Evolutionary conservation across 2,888 invertebrate species (phyloP), one percentile per base, ranked within the genome.

Genomic region (Stenurella melanura): DNA sequence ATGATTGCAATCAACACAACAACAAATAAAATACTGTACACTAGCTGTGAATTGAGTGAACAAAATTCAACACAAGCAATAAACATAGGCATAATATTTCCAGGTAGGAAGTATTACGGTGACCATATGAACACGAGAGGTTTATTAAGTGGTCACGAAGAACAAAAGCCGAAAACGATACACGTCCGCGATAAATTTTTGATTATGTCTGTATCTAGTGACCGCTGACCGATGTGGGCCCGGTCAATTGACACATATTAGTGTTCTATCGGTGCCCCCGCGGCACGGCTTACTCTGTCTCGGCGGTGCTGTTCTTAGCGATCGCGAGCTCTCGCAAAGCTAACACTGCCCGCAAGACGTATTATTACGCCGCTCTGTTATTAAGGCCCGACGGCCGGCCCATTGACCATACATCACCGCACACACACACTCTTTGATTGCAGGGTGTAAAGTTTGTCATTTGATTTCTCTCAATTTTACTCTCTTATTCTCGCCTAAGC

Each of bases 351-450:
- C 86, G 83, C 81, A 85, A 86, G 87, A 87, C 83, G 84, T 86
- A 85, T 88, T 87, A 87, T 87, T 87, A 87, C 73, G 86, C 89
- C 89, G 89, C 89, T 88, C 89, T 89, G 88, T 89, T 89, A 89
- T 89, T 89, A 89, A 85, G 86, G 86, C 88, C 82, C 88, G 87
- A 84, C 87, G 86, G 86, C 85, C 88, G 84, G 87, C 88, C 89
- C 88, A 87, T 86, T 87, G 88, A 85, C 88, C 89, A 89, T 89
- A 89, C 87, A 88, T 88, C 88, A 88, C 88, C 85, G 85, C 86
- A 86, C 66, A 73, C 70, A 64, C 76, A 66, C 71, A 61, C 72
- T 84, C 84, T 83, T 79, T 87, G 87, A 87, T 87, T 88, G 87
- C 84, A 87, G 88, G 87, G 87, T 88, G 87, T 86, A 87, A 87